These are phyloP conservation scores for Drosophila equinoxialis DNA, from an alignment of 1,140 invertebrate species.

Conservation along the genomic window DNA sequence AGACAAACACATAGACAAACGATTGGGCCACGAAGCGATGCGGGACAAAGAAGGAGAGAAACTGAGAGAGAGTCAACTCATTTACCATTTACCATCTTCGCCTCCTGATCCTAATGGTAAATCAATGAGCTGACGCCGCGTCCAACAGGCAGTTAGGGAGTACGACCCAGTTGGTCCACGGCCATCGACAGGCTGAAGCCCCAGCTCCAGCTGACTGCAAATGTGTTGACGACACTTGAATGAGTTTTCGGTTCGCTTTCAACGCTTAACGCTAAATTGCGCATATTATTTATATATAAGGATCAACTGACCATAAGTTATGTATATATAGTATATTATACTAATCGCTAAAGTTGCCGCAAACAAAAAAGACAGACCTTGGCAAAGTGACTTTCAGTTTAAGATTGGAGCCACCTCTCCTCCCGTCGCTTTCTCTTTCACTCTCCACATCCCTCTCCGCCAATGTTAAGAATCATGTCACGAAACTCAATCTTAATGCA, in stretches of 20 bases:
- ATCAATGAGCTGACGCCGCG: conserved; percentile 58
- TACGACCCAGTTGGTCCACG: conserved; percentile 23
- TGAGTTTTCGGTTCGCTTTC: conserved; percentile 64
- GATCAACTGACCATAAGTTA: conserved; percentile 79
- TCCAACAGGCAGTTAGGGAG: conserved; percentile 32
- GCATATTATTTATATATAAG: conserved; percentile 77
- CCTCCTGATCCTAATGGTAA: conserved; percentile 60
- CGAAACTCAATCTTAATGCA: conserved; percentile 38
- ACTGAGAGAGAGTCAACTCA: conserved; percentile 53
- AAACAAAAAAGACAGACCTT: conserved; percentile 8
- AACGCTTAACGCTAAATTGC: conserved; percentile 69
- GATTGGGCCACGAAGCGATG: conserved; percentile 9
- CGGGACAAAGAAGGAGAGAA: background rate
- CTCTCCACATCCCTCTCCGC: too few relatives aligned
- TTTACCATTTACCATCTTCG: conserved; percentile 51
- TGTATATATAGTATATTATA: conserved; percentile 56
- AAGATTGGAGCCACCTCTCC: background rate
- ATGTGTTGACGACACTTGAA: conserved; percentile 77
- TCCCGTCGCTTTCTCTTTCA: too few relatives aligned
- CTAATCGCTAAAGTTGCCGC: conserved; percentile 54
- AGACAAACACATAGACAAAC: conserved; percentile 45
- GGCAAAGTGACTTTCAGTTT: conserved; percentile 13
- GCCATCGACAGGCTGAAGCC: background rate
- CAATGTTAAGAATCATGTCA: conserved; percentile 32
- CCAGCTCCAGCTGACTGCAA: conserved; percentile 26